Percentiles rank a stretch among this genome's conserved stretches.
phyloP scores from a whole-genome alignment of 1,140 invertebrate genomes.

The Drosophila erecta region DNA sequence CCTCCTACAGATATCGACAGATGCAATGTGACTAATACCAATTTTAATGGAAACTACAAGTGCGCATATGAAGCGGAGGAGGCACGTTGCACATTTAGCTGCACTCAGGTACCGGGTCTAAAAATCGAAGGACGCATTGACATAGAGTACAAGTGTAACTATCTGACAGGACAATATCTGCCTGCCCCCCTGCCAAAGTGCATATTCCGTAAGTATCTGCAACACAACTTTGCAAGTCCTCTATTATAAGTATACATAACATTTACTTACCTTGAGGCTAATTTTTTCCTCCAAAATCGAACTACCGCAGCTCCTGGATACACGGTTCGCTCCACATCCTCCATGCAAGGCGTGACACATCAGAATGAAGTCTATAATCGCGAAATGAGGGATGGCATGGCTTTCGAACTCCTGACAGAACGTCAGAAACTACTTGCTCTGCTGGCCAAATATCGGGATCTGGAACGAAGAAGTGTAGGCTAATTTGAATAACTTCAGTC shows the following conservation, averaged over 20 bases:
- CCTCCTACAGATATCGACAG: conserved; percentile 43
- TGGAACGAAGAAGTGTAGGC: conserved; percentile 68
- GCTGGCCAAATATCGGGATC: conserved; percentile 67
- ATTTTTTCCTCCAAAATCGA: not conserved
- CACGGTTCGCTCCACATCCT: conserved; percentile 37
- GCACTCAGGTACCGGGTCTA: conserved; percentile 86
- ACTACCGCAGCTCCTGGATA: conserved; percentile 61
- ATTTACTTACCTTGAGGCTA: not conserved
- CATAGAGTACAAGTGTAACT: conserved; percentile 89
- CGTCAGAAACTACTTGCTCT: conserved; percentile 64
- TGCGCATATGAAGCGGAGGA: conserved; percentile 87
- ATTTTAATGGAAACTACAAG: conserved; percentile 91
- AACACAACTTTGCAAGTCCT: not conserved
- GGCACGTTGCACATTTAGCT: conserved; percentile 88
- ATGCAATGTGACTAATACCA: conserved; percentile 73
- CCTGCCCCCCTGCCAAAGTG: conserved; percentile 91
- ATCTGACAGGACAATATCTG: conserved; percentile 88
- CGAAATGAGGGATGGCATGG: conserved; percentile 36
- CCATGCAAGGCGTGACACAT: conserved; percentile 19
- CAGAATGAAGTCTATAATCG: conserved; percentile 42
- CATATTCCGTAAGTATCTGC: conserved; percentile 86
- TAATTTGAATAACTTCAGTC: not conserved
- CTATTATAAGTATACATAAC: not conserved
- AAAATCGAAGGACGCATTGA: conserved; percentile 85
- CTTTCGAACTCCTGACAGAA: conserved; percentile 51